Percentiles rank a stretch among this genome's conserved stretches.
Evolutionary conservation across 1,140 invertebrate species (phyloP).

Genomic region (Drosophila watanabei): DNA sequence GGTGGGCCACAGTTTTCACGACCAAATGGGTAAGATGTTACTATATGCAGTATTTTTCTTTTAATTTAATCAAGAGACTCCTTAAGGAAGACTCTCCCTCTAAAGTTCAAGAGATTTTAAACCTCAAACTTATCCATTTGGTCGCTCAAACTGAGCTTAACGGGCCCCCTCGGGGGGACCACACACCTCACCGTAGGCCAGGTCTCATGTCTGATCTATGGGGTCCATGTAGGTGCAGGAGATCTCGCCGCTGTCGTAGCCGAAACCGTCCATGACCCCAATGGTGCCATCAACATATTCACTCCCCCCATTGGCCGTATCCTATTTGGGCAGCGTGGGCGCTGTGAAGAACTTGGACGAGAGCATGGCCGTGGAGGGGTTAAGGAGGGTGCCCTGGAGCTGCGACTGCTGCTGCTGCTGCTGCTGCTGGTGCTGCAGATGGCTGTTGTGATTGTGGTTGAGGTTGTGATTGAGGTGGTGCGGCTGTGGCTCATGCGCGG

Average conservation of each 20-base stretch:
- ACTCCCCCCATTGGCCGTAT: slow-evolving; percentile 85
- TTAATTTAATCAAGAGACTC: not conserved
- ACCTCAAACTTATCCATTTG: not conserved
- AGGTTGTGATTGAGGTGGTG: slow-evolving; percentile 43
- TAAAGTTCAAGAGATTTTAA: not conserved
- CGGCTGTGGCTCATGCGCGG: slow-evolving; percentile 67
- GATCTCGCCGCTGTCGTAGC: slow-evolving; percentile 82
- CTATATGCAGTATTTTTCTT: too few relatives aligned
- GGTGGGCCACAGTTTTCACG: slow-evolving; percentile 26
- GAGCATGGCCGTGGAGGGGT: slow-evolving; percentile 81
- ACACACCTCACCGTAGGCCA: slow-evolving; percentile 77
- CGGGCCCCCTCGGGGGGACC: slow-evolving; percentile 72
- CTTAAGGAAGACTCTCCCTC: not conserved
- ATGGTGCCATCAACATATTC: slow-evolving; percentile 63
- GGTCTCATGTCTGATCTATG: slow-evolving; percentile 84
- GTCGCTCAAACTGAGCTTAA: slow-evolving; percentile 27
- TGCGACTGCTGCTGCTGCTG: slow-evolving; percentile 37
- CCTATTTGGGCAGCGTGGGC: slow-evolving; percentile 85
- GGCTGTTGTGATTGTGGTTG: slow-evolving; percentile 36
- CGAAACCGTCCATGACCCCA: slow-evolving; percentile 64
- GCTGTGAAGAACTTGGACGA: slow-evolving; percentile 85
- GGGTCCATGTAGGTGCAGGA: slow-evolving; percentile 85
- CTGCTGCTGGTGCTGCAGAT: slow-evolving; percentile 23
- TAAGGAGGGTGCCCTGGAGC: slow-evolving; percentile 58
- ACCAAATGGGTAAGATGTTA: not conserved